phyloP scores from a whole-genome alignment of 2,113 vertebrate species.

The Meriones unguiculatus region DNA sequence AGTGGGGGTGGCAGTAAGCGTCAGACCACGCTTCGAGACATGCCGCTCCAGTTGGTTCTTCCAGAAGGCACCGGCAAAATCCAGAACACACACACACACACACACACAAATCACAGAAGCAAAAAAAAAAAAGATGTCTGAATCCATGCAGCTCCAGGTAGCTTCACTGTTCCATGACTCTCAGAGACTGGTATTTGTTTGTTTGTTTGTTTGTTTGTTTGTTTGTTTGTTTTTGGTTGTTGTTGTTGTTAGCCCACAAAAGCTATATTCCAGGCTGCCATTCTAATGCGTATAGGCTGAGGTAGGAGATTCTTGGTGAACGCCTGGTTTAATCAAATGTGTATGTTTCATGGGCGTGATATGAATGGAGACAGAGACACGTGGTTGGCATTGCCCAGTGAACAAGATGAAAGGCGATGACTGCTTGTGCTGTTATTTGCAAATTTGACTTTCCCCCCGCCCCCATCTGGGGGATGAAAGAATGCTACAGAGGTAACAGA shows the following conservation, averaged over 20 bases:
- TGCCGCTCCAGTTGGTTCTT: not conserved
- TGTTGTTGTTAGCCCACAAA: not conserved
- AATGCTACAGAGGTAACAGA: conserved; percentile 4
- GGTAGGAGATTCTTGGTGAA: not conserved
- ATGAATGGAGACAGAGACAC: not conserved
- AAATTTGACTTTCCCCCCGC: not conserved
- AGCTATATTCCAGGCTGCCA: not conserved
- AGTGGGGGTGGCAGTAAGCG: no score
- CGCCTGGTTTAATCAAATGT: not conserved
- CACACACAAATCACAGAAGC: not conserved
- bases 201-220: no score
- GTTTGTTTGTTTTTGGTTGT: no score
- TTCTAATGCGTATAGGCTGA: not conserved
- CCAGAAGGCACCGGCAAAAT: not conserved
- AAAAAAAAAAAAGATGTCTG: not conserved
- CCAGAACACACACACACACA: no score
- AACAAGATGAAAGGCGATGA: not conserved
- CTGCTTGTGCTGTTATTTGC: not conserved
- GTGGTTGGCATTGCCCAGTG: not conserved
- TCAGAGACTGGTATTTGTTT: not conserved
- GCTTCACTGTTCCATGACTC: not conserved
- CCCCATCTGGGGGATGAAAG: not conserved
- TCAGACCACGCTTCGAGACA: not conserved
- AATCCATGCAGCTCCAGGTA: not conserved
- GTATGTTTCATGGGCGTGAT: not conserved